Evolutionary conservation across 92 coral and sea anemone genomes (phyloP), one percentile per base, ranked within the genome.

Genomic region (Parazoanthus atlanticus): DNA sequence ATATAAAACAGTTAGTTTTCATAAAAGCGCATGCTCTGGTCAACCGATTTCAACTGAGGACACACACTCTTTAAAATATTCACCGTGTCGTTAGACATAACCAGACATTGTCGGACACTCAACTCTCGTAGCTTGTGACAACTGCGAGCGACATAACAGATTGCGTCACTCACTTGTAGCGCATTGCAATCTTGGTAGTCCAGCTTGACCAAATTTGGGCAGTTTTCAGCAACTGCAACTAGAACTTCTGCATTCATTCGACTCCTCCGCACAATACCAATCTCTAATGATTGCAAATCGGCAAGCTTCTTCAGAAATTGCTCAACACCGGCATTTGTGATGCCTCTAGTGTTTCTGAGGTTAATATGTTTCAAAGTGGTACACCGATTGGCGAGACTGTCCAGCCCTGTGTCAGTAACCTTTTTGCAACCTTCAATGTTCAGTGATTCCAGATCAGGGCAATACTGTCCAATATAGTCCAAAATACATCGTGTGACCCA

Each of bases 391-490:
- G 96, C 93, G 8, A 95, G 91, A 13, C 81, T 76, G 19, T 88
- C 74, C 30, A 95, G 80, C 10, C 93, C 96, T 13, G 73, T 23
- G 80, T 95, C 98, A 11, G 96, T 93, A 10, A 95, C 94, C 64
- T 91, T 90, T 65, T 88, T 88, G 71, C 96, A 95, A 1, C 94
- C 96, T 56, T 95, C 98, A 64, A 95, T 90, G 86, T 64, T 91
- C 26, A 95, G 90, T 40, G 91, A 86, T 21, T 79, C 85, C 88
- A 95, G 80, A 17, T 69, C 61, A 36, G 74, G 86, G 75, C 94
- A 90, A 26, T 74, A 80, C 80, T 88, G 90, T 5, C 85, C 93
- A 46, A 93, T 88, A 49, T 89, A 86, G 30, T 38, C 89, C 83
- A 95, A 85, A 15, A 91, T 91, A 21, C 78, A 49, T 29, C 90